Evolutionary conservation across 2,113 vertebrate genomes (phyloP).

Genomic region (Bucco capensis): DNA sequence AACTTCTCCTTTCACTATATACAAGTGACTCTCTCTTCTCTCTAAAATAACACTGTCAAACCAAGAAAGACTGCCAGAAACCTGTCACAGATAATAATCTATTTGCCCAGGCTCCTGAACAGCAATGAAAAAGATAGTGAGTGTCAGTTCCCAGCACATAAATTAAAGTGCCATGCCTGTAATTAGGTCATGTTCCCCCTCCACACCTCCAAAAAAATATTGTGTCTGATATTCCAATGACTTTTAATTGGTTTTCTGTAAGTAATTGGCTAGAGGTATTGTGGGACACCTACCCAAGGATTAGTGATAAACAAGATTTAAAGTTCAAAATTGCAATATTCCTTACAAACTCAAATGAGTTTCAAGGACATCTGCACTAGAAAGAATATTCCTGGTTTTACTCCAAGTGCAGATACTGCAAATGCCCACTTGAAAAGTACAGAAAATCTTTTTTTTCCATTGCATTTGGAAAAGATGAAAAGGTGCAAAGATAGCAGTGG

Average conservation of each 20-base stretch:
- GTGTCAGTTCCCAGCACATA: constrained; percentile 2
- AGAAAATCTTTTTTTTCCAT: neutral
- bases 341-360: neutral
- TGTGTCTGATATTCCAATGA: neutral
- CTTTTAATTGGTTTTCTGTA: neutral
- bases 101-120: constrained; percentile 27
- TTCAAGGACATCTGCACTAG: neutral
- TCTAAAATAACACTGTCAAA: constrained; percentile 51
- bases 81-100: constrained; percentile 54
- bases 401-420: neutral
- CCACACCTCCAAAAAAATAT: neutral
- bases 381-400: neutral
- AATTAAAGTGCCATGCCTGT: neutral
- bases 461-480: neutral
- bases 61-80: constrained; percentile 47
- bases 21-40: constrained; percentile 38
- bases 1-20: constrained; percentile 44
- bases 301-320: neutral
- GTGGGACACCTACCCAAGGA: neutral
- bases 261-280: neutral
- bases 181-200: neutral
- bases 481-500: neutral
- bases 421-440: neutral
- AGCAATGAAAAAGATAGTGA: constrained; percentile 24
- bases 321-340: neutral